Evolutionary conservation across 2,113 vertebrate genomes (phyloP), one percentile per base, ranked within the genome.

Genomic region (Neoarius graeffei): DNA sequence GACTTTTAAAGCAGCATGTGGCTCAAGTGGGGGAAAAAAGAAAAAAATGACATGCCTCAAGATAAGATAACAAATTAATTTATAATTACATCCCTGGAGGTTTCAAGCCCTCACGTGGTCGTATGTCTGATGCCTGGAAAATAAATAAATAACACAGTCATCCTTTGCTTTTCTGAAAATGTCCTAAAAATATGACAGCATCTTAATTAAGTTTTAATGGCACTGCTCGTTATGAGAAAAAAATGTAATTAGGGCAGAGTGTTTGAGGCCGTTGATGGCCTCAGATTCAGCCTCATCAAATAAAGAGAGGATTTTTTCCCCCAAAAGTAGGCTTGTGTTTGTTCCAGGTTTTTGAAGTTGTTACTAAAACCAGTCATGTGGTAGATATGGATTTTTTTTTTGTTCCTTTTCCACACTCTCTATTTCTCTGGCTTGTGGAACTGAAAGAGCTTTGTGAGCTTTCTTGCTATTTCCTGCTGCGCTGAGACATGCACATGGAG

Each of bases 161-260:
- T 13, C 20, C 25, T 0, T 69, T 87, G 5, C 81, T 9, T 59
- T 59, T 60, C 25, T 56, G 7, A 48, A 64, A 88, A 77, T 13
- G 54, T 50, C 69, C 67, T 57, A 85, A 86, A 79, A 66, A 66
- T 80, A 52, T 7, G 74, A 87, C 64, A 54, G 59, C 57, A 42
- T 76, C 81, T 83, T 83, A 83, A 89, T 91, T 87, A 85, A 87
- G 86, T 87, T 89, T 88, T 89, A 88, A 88, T 89, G 88, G 73
- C 74, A 25, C 42, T 64, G 81, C 84, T 89, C 84, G 76, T 88
- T 86, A 89, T 23, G 25, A 84, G 79, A 56, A 80, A 88, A 88
- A 54, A 27, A 8, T 76, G 76, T 74, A 86, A 82, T 54, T 86
- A 74, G 77, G 88, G 64, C 90, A 88, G 62, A 74, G 84, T 71